Percentiles rank a stretch among this genome's conserved stretches.
These are phyloP conservation scores for crab-eating macaque (Macaca fascicularis) DNA, from an alignment of 2,113 vertebrate genomes.

Conservation along the genomic window T2T-MFA8v1.1 NC_088381.1:168080001-168080500, in stretches of 20 bases:
- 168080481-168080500: neutral
- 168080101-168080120: neutral
- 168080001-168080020: neutral
- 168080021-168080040: neutral
- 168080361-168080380: neutral
- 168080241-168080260: neutral
- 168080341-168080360: neutral
- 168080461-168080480: neutral
- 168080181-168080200: too few species aligned
- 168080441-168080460: neutral
- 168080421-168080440: neutral
- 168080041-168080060: neutral
- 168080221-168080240: neutral
- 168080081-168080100: neutral
- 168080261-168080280: neutral
- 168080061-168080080: neutral
- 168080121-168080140: neutral
- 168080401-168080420: neutral
- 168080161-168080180: too few species aligned
- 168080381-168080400: neutral
- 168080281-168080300: neutral
- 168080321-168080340: neutral
- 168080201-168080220: neutral
- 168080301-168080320: neutral
- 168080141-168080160: too few species aligned